phyloP scores from a whole-genome alignment of 2,113 vertebrate species.

The Mugil cephalus region DNA sequence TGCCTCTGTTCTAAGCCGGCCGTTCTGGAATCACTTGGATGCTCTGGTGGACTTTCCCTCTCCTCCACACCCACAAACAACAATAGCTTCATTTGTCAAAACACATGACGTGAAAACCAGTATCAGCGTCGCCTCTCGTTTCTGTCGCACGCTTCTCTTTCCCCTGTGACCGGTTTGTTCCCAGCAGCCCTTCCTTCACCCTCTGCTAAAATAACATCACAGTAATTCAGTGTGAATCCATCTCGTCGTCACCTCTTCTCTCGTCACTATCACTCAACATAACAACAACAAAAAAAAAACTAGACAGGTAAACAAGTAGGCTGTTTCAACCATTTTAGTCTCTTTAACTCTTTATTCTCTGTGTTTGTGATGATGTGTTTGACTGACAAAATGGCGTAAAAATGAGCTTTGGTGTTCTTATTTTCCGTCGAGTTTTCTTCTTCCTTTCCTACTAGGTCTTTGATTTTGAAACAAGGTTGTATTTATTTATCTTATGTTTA shows the following conservation, averaged over 20 bases:
- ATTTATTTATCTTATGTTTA: slow-evolving; percentile 60
- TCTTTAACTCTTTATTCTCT: slow-evolving; percentile 73
- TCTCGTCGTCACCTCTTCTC: slow-evolving; percentile 30
- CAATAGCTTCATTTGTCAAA: slow-evolving; percentile 10
- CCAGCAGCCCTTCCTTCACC: too few species aligned
- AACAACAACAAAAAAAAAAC: slow-evolving; percentile 39
- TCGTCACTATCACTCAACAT: slow-evolving; percentile 40
- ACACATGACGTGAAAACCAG: slow-evolving; percentile 27
- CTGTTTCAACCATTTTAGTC: slow-evolving; percentile 61
- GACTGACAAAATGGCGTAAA: slow-evolving; percentile 75
- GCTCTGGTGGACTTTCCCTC: slow-evolving; percentile 10
- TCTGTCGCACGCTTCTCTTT: slow-evolving; percentile 35
- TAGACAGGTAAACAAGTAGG: slow-evolving; percentile 50
- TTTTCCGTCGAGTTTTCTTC: slow-evolving; percentile 28
- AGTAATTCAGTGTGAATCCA: slow-evolving; percentile 30
- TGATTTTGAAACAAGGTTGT: slow-evolving; percentile 42
- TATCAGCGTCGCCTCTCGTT: slow-evolving; percentile 15
- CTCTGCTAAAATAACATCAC: slow-evolving; percentile 45
- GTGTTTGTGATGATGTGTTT: slow-evolving; percentile 82
- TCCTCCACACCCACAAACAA: slow-evolving; percentile 14
- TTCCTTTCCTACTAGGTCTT: slow-evolving; percentile 16
- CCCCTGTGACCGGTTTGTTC: slow-evolving; percentile 48
- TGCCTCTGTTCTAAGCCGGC: slow-evolving; percentile 7
- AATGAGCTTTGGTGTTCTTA: slow-evolving; percentile 68
- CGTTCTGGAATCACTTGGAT: slow-evolving; percentile 16